Evolutionary conservation across 2,113 vertebrate genomes (phyloP), one percentile per base, ranked within the genome.

Genomic region (Clarias batrachus): DNA sequence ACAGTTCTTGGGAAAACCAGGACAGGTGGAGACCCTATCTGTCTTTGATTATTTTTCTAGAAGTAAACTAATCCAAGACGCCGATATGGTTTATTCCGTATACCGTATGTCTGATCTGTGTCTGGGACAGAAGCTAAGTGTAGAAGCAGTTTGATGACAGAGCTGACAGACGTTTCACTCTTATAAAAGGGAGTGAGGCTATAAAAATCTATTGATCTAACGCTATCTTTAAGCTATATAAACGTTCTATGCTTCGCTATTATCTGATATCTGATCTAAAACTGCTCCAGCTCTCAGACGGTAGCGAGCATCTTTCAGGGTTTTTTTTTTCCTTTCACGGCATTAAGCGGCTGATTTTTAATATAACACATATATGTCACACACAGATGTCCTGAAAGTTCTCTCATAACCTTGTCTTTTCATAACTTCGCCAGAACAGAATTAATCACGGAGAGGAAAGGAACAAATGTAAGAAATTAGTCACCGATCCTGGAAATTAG

Each of bases 91-190:
- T 37, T 19, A 37, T 71, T 37, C 27, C 16, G 17, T 70, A 27
- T 70, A 48, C 48, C 7, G 48, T 48, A 70, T 7, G 17, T 71
- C 30, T 71, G 17, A 71, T 71, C 68, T 71, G 16, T 3, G 33
- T 41, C 33, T 2, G 10, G 52, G 52, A 33, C 57, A 33, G 3
- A 33, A 90, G 83, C 23, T 91, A 92, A 92, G 33, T 37, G 33
- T 37, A 37, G 91, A 37, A 19, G 16, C 87, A 89, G 87, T 89
- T 88, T 86, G 82, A 89, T 92, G 92, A 91, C 92, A 84, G 91
- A 81, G 86, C 85, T 54, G 89, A 92, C 92, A 92, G 84, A 85
- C 88, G 86, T 87, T 89, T 41, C 77, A 70, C 89, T 88, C 68
- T 60, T 85, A 86, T 76, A 70, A 82, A 87, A 90, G 89, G 89